Evolutionary conservation across 2,888 invertebrate species (phyloP).

Genomic region (Eupeodes latifasciatus): DNA sequence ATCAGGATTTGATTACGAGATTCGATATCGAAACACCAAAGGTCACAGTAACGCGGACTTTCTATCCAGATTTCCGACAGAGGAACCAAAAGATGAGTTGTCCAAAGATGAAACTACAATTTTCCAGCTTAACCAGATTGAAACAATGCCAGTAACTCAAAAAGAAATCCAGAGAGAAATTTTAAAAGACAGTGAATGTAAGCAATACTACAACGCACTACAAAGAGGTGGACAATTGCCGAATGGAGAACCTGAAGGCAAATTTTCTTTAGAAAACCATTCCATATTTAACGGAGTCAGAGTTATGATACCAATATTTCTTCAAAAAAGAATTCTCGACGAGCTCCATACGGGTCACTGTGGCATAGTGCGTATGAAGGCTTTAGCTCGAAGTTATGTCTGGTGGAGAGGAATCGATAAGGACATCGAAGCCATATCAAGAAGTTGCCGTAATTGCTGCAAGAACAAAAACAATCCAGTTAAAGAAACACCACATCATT

Average conservation of each 20-base stretch:
- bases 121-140: conserved; percentile 16
- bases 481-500: not conserved
- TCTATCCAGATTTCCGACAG: not conserved
- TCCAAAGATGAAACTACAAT: conserved; percentile 10
- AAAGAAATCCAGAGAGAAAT: not conserved
- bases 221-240: not conserved
- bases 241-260: conserved; percentile 13
- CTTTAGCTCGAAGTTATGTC: conserved; percentile 49
- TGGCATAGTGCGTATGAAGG: conserved; percentile 18
- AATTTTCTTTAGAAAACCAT: conserved; percentile 28
- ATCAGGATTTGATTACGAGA: conserved; percentile 47
- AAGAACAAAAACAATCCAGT: conserved; percentile 1
- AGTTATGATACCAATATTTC: conserved; percentile 50
- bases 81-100: not conserved
- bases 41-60: not conserved
- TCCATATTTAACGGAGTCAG: conserved; percentile 36
- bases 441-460: conserved; percentile 10
- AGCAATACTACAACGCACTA: conserved; percentile 8
- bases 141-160: not conserved
- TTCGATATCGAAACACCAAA: conserved; percentile 53
- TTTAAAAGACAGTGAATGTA: not conserved
- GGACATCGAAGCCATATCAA: conserved; percentile 41
- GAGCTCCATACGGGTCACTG: conserved; percentile 14
- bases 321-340: conserved; percentile 32
- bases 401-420: conserved; percentile 48